These are phyloP conservation scores for Drosophila ezoana DNA, from an alignment of 2,888 invertebrate genomes.

Conservation along the genomic window DNA sequence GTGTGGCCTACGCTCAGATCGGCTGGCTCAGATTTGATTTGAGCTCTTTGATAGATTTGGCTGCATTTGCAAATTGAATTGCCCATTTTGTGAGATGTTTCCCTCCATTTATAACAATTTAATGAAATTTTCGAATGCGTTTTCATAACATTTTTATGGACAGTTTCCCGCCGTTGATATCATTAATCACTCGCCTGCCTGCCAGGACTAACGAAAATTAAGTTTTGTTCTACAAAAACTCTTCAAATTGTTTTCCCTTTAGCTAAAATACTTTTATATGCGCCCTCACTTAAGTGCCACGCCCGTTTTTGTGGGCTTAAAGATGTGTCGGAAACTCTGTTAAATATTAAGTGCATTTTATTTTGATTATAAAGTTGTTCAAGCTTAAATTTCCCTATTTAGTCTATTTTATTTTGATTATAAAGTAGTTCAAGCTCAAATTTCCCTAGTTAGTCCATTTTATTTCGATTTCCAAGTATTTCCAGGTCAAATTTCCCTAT, in stretches of 20 bases:
- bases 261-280: slow-evolving; percentile 4
- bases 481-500: too few species aligned
- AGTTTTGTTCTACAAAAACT: slow-evolving; percentile 42
- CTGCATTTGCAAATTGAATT: slow-evolving; percentile 81
- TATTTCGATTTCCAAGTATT: too few species aligned
- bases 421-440: too few species aligned
- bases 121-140: slow-evolving; percentile 79
- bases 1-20: slow-evolving; percentile 55
- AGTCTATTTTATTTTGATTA: too few species aligned
- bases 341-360: too few species aligned
- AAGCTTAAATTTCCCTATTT: too few species aligned
- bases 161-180: slow-evolving; percentile 13
- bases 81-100: slow-evolving; percentile 57
- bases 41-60: slow-evolving; percentile 73
- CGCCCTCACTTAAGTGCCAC: slow-evolving; percentile 9
- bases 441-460: too few species aligned
- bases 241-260: not conserved
- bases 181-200: slow-evolving; percentile 67
- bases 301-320: not conserved
- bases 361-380: too few species aligned
- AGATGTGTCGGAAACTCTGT: not conserved
- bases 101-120: slow-evolving; percentile 78
- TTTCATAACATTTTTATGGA: slow-evolving; percentile 63
- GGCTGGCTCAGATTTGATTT: slow-evolving; percentile 74
- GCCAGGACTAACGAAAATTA: slow-evolving; percentile 75